A percentile compares a stretch with the other conserved stretches of the same genome.
Conservation (phyloP, 2,797 vertebrate genomes). For the Phoxinus dragarum region DNA sequence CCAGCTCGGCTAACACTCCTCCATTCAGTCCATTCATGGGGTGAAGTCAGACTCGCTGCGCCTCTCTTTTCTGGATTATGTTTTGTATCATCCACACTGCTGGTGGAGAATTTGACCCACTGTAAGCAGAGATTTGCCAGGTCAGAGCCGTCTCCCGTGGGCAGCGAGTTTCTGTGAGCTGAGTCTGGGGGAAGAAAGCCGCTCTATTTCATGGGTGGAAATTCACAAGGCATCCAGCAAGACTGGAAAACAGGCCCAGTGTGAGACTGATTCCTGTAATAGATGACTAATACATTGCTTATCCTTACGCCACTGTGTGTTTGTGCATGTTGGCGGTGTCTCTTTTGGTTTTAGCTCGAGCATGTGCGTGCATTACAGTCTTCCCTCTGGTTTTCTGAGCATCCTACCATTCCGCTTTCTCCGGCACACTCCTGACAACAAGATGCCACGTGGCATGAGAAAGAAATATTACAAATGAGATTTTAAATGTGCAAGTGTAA, state of each 20-base stretch:
- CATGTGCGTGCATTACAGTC: conserved; percentile 6
- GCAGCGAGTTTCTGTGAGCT: conserved; percentile 47
- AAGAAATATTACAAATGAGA: background rate
- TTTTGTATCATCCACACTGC: conserved; percentile 63
- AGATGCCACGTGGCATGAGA: conserved; percentile 18
- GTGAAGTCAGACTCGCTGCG: conserved; percentile 54
- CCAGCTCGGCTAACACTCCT: conserved; percentile 53
- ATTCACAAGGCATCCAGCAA: conserved; percentile 59
- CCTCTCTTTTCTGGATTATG: conserved; percentile 63
- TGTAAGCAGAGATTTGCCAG: conserved; percentile 57
- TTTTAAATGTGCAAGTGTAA: background rate
- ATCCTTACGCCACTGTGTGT: conserved; percentile 47
- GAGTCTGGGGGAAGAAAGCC: conserved; percentile 56
- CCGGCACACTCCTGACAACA: background rate
- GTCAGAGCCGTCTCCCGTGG: conserved; percentile 54
- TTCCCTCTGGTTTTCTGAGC: conserved; percentile 20
- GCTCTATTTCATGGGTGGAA: conserved; percentile 60
- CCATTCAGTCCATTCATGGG: conserved; percentile 58
- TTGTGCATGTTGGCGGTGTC: conserved; percentile 52
- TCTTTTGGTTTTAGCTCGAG: conserved; percentile 46
- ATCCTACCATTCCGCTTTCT: conserved; percentile 36
- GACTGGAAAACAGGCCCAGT: conserved; percentile 59
- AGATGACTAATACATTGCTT: conserved; percentile 59
- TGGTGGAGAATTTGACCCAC: conserved; percentile 60
- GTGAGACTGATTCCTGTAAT: conserved; percentile 60